These are phyloP conservation scores for Leptopterna dolabrata DNA, from an alignment of 2,888 invertebrate species.

Conservation along the genomic window DNA sequence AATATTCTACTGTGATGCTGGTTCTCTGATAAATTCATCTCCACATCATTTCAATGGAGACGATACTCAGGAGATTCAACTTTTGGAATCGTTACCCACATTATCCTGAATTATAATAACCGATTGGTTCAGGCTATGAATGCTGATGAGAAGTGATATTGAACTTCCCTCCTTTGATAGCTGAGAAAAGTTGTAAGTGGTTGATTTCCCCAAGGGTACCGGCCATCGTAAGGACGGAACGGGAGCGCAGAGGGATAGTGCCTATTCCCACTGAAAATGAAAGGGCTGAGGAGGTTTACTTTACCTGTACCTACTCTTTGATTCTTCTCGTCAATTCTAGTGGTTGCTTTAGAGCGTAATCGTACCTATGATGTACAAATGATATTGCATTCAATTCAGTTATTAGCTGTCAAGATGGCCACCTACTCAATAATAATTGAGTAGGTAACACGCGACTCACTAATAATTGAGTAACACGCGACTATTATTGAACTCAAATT, in stretches of 20 bases:
- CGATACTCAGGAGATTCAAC: neutral
- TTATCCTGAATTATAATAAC: neutral
- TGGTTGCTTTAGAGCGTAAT: neutral
- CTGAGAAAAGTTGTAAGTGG: neutral
- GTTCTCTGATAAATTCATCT: too few relatives aligned
- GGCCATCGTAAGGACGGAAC: neutral
- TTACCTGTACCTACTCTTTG: neutral
- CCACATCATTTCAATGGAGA: neutral
- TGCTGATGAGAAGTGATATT: slow-evolving; percentile 3
- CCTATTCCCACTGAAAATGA: neutral
- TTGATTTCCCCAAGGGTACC: slow-evolving; percentile 8
- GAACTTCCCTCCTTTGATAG: neutral
- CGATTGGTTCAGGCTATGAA: neutral
- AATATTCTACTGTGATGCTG: too few relatives aligned
- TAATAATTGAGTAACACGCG: too few relatives aligned
- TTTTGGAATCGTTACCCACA: neutral
- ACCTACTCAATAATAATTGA: too few relatives aligned
- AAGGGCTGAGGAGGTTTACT: neutral
- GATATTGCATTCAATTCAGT: neutral
- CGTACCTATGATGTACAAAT: neutral
- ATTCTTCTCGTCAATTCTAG: neutral
- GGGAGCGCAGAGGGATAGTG: neutral
- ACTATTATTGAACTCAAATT: too few relatives aligned
- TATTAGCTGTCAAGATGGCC: too few relatives aligned
- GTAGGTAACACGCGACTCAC: too few relatives aligned